These are phyloP conservation scores for Brachypodius melanocephalos DNA, from an alignment of 2,113 vertebrate species.

Conservation along the genomic window DNA sequence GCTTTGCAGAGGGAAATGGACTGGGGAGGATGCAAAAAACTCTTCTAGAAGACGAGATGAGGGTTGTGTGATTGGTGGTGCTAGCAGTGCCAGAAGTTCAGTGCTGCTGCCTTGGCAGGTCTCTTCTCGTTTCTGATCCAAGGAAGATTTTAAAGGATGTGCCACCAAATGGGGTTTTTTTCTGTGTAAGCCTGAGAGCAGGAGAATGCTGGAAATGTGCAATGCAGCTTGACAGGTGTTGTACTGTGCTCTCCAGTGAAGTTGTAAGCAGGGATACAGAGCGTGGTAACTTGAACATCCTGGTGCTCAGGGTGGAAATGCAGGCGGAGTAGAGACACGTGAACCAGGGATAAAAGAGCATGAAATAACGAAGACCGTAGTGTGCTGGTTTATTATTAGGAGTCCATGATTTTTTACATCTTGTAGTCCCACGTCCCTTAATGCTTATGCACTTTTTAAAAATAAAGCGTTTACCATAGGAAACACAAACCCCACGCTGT, in stretches of 20 bases:
- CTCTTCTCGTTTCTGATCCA: background rate
- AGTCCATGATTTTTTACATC: background rate
- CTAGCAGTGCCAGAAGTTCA: background rate
- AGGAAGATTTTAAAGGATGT: background rate
- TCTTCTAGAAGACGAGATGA: background rate
- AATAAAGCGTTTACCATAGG: fast-evolving
- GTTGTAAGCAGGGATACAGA: background rate
- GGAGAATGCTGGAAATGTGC: background rate
- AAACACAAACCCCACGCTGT: fast-evolving
- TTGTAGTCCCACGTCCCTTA: too few species aligned
- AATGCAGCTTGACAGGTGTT: background rate
- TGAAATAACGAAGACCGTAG: background rate
- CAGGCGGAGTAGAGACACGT: background rate
- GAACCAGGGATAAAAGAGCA: fast-evolving
- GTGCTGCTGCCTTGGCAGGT: background rate
- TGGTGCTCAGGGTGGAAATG: background rate
- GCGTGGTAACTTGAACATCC: background rate
- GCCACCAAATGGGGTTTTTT: background rate
- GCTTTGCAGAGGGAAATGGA: background rate
- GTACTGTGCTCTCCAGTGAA: background rate
- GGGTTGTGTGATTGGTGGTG: background rate
- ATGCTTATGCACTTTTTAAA: background rate
- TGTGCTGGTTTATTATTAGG: background rate
- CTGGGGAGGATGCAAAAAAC: background rate
- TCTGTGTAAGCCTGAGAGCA: background rate